Percentiles rank a stretch among this genome's conserved stretches.
Evolutionary conservation across 2,113 vertebrate genomes (phyloP).

Genomic region (Mobula hypostoma): DNA sequence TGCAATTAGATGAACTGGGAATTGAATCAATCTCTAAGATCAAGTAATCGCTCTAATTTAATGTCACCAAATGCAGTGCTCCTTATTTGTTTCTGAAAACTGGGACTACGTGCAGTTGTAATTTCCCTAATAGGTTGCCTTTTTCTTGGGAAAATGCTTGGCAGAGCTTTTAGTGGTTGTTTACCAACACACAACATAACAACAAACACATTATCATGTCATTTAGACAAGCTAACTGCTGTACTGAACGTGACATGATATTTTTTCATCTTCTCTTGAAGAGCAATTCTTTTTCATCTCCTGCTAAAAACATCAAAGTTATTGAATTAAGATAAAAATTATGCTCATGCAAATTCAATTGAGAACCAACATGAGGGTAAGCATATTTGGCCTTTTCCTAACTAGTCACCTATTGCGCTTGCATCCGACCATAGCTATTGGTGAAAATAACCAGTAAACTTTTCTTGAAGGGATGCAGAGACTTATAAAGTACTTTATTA

Average conservation of each 20-base stretch:
- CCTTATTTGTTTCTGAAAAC: neutral
- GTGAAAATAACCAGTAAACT: too few species aligned
- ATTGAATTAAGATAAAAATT: neutral
- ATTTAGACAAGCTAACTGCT: neutral
- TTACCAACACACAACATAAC: neutral
- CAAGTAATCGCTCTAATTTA: neutral
- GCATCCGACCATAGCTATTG: too few species aligned
- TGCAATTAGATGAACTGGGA: neutral
- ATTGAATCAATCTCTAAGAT: neutral
- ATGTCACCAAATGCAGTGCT: neutral
- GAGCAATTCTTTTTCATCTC: neutral
- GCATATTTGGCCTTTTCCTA: too few species aligned
- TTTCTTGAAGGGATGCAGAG: too few species aligned
- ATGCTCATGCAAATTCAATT: too few species aligned
- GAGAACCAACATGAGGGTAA: too few species aligned
- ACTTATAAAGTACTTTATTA: too few species aligned
- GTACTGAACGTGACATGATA: neutral
- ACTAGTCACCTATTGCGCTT: too few species aligned
- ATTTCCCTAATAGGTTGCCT: neutral
- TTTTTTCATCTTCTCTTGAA: neutral
- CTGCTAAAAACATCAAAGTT: neutral
- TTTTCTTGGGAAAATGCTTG: neutral
- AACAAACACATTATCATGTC: neutral
- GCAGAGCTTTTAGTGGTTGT: neutral
- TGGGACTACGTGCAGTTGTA: neutral